phyloP scores from a whole-genome alignment of 2,888 invertebrate species.

The Eilema griseolum region DNA sequence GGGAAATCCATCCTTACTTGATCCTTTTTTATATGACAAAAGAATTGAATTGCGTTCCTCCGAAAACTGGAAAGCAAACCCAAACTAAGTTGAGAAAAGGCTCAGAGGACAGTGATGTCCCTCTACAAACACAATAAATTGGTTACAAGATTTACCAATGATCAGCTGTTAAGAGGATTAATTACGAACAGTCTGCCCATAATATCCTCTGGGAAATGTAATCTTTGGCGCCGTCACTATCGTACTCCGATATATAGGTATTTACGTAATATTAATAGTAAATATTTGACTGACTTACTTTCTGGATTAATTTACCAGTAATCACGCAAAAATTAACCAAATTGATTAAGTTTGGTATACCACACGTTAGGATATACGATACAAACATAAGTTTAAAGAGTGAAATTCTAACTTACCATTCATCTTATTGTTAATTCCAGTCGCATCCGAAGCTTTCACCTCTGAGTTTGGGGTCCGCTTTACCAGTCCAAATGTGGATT shows the following conservation, averaged over 20 bases:
- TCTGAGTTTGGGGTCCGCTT: too few species aligned
- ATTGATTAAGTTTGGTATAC: neutral
- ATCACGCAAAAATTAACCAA: neutral
- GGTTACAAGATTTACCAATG: neutral
- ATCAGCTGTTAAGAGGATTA: neutral
- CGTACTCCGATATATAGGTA: neutral
- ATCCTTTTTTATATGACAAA: too few species aligned
- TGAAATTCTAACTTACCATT: too few species aligned
- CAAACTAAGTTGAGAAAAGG: too few species aligned
- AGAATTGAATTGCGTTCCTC: too few species aligned
- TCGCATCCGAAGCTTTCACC: too few species aligned
- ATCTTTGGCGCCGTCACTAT: neutral
- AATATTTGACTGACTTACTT: neutral
- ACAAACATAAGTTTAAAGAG: neutral
- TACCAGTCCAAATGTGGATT: too few species aligned
- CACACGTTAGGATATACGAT: neutral
- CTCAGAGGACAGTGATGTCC: too few species aligned
- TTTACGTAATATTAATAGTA: neutral
- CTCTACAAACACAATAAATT: neutral
- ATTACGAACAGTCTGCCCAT: slow-evolving; percentile 2
- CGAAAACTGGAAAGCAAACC: too few species aligned
- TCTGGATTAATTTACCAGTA: neutral
- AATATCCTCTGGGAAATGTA: neutral
- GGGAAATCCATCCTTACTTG: too few species aligned
- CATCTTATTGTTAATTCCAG: too few species aligned